Evolutionary conservation across 2,888 invertebrate genomes (phyloP).

Genomic region (Laspeyria flexula): DNA sequence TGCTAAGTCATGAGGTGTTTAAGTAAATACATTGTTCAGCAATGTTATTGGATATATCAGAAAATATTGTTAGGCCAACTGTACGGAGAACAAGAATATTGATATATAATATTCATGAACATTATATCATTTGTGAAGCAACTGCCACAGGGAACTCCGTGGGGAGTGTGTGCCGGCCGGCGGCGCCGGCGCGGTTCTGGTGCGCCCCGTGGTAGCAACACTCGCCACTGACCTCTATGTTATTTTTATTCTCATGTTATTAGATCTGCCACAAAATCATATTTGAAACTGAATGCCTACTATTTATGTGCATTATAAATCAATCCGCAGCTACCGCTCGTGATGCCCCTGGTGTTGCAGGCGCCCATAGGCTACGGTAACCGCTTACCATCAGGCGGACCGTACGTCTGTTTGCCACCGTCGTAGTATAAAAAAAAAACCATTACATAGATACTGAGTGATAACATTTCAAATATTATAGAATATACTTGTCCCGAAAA

Average conservation of each 20-base stretch:
- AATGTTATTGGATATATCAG: background rate
- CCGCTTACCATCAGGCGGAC: too few species aligned
- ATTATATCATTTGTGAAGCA: conserved; percentile 47
- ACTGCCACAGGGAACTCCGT: conserved; percentile 39
- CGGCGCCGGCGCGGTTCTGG: too few species aligned
- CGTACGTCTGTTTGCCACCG: too few species aligned
- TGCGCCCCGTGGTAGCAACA: background rate
- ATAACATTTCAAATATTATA: too few species aligned
- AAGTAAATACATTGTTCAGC: too few species aligned
- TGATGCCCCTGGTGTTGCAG: too few species aligned
- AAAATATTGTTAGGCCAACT: background rate
- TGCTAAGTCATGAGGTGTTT: too few species aligned
- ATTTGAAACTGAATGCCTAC: conserved; percentile 35
- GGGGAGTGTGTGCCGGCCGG: conserved; percentile 44
- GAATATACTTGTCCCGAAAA: too few species aligned
- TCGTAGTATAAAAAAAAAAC: too few species aligned
- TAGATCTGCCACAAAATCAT: conserved; percentile 57
- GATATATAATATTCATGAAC: conserved; percentile 55
- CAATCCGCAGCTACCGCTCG: too few species aligned
- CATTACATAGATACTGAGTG: too few species aligned
- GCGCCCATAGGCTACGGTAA: too few species aligned
- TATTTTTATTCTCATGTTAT: conserved; percentile 54
- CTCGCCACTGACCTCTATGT: conserved; percentile 43
- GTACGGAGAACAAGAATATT: conserved; percentile 35
- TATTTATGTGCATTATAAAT: conserved; percentile 52